These are phyloP conservation scores for Ophion slaviceki DNA, from an alignment of 2,888 invertebrate genomes.

Conservation along the genomic window DNA sequence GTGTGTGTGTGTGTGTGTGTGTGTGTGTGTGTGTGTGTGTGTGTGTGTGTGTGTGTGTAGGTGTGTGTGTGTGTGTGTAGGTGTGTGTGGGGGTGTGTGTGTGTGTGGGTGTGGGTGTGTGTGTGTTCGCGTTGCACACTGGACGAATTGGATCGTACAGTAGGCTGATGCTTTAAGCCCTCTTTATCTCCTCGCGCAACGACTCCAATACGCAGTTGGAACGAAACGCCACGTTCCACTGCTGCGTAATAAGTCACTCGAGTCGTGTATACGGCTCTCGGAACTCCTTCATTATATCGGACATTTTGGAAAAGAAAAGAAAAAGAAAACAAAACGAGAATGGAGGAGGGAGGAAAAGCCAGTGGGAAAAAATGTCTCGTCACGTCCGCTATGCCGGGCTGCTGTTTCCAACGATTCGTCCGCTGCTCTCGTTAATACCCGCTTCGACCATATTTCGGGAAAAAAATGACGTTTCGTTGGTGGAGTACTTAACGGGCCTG, in stretches of 20 bases:
- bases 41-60: no score
- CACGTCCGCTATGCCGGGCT: slow-evolving; percentile 73
- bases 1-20: no score
- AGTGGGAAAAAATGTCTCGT: slow-evolving; percentile 72
- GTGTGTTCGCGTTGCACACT: slow-evolving; percentile 30
- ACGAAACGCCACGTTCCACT: slow-evolving; percentile 20
- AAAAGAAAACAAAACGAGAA: neutral
- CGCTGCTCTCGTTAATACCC: slow-evolving; percentile 1
- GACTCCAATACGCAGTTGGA: slow-evolving; percentile 29
- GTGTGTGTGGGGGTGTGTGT: no score
- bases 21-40: no score
- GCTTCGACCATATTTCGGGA: slow-evolving; percentile 48
- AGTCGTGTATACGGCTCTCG: slow-evolving; percentile 7
- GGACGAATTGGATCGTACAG: slow-evolving; percentile 49
- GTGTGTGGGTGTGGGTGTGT: no score
- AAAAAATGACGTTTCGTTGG: slow-evolving; percentile 29
- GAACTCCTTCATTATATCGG: slow-evolving; percentile 68
- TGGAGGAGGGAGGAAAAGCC: no score
- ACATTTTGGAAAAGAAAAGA: slow-evolving; percentile 54
- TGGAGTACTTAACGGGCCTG: neutral
- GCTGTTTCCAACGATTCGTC: slow-evolving; percentile 20
- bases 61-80: no score
- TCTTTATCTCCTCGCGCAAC: slow-evolving; percentile 44
- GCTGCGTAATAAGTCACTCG: slow-evolving; percentile 55
- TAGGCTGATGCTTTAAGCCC: slow-evolving; percentile 39